phyloP scores from a whole-genome alignment of 2,113 vertebrate species.

The Dermatemys mawii region DNA sequence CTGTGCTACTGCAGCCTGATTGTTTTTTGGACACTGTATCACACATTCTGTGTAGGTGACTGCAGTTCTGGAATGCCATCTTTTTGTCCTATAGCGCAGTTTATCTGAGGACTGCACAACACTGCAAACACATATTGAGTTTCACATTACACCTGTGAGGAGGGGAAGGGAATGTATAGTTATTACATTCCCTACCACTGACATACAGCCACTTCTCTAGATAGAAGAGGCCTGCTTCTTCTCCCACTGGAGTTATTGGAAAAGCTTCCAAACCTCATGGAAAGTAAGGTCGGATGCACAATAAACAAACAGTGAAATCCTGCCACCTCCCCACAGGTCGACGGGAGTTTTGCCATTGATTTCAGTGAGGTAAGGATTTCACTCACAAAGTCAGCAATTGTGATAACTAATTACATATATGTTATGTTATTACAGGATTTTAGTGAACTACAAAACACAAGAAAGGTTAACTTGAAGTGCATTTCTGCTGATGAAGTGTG shows the following conservation, averaged over 20 bases:
- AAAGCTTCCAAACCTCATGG: background rate
- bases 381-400: background rate
- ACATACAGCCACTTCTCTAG: background rate
- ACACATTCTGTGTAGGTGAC: background rate
- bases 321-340: background rate
- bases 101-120: background rate
- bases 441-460: background rate
- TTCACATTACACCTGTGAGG: background rate
- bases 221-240: background rate
- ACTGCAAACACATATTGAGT: background rate
- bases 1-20: background rate
- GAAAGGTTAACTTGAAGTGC: background rate
- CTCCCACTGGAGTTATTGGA: background rate
- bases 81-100: background rate
- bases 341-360: background rate
- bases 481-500: background rate
- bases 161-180: background rate
- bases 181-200: background rate
- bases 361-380: background rate
- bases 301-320: background rate
- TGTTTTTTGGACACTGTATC: constrained; percentile 8
- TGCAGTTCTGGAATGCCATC: accelerated
- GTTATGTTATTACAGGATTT: background rate
- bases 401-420: background rate
- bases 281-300: background rate